These are phyloP conservation scores for Sprattus sprattus DNA, from an alignment of 2,113 vertebrate species.

Conservation along the genomic window DNA sequence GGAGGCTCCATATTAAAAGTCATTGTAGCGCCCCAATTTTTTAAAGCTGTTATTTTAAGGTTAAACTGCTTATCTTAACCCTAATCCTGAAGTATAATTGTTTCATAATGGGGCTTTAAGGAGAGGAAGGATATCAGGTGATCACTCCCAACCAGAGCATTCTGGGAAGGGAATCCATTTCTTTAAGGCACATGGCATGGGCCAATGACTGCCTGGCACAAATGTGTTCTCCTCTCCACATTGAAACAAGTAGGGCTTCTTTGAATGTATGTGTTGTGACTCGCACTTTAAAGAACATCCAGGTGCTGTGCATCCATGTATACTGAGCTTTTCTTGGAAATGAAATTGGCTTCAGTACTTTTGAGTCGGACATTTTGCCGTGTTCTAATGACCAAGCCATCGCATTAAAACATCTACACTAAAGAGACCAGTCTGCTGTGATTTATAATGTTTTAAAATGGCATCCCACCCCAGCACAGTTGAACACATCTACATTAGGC, in stretches of 20 bases:
- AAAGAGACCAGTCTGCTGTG: neutral
- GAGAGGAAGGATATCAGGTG: neutral
- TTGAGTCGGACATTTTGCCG: neutral
- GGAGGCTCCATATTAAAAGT: no score
- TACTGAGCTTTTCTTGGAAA: neutral
- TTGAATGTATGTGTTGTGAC: neutral
- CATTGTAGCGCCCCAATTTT: no score
- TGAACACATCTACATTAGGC: neutral
- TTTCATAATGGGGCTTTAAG: no score
- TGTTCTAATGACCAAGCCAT: neutral
- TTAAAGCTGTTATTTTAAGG: no score
- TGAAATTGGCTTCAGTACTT: neutral
- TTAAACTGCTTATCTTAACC: no score
- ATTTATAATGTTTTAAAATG: slow-evolving; percentile 13
- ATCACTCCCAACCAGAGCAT: slow-evolving; percentile 4
- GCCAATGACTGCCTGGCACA: neutral
- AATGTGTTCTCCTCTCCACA: neutral
- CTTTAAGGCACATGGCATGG: neutral
- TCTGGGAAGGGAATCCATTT: neutral
- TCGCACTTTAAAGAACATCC: neutral
- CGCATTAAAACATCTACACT: neutral
- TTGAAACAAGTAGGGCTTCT: neutral
- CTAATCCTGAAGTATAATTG: no score
- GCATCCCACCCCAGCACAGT: neutral
- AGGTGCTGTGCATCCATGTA: neutral